Evolutionary conservation across 2,113 vertebrate genomes (phyloP).

Genomic region (Dascyllus trimaculatus): DNA sequence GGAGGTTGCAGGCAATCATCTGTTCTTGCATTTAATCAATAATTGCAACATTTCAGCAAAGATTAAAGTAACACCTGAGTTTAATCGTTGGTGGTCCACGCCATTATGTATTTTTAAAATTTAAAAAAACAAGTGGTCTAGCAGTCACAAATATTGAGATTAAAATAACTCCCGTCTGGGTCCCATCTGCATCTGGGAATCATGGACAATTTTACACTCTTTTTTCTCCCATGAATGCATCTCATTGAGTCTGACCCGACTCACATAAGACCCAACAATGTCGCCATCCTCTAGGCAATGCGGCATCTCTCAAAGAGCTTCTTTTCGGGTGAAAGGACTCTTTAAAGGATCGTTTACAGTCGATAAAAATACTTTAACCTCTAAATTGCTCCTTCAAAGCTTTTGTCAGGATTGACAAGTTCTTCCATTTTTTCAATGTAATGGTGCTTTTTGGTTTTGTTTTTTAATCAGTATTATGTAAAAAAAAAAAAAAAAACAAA

Average conservation of each 20-base stretch:
- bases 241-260: constrained; percentile 53
- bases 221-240: constrained; percentile 45
- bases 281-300: constrained; percentile 59
- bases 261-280: constrained; percentile 63
- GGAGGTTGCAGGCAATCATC: not conserved
- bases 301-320: constrained; percentile 56
- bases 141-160: not conserved
- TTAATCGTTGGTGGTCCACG: not conserved
- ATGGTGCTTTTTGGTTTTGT: constrained; percentile 8
- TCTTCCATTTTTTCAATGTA: constrained; percentile 31
- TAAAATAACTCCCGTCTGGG: constrained; percentile 25
- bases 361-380: constrained; percentile 49
- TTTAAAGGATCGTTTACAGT: constrained; percentile 55
- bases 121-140: not conserved
- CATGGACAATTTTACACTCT: constrained; percentile 32
- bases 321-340: constrained; percentile 58
- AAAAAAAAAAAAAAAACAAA: too few species aligned
- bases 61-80: not conserved
- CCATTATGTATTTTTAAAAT: not conserved
- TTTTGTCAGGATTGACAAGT: not conserved
- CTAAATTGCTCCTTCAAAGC: constrained; percentile 33
- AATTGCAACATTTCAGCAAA: not conserved
- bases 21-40: too few species aligned
- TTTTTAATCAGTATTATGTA: too few species aligned
- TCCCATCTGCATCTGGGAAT: constrained; percentile 33